phyloP scores from a whole-genome alignment of 1,140 invertebrate species.

The Scaptomyza graminum region DNA sequence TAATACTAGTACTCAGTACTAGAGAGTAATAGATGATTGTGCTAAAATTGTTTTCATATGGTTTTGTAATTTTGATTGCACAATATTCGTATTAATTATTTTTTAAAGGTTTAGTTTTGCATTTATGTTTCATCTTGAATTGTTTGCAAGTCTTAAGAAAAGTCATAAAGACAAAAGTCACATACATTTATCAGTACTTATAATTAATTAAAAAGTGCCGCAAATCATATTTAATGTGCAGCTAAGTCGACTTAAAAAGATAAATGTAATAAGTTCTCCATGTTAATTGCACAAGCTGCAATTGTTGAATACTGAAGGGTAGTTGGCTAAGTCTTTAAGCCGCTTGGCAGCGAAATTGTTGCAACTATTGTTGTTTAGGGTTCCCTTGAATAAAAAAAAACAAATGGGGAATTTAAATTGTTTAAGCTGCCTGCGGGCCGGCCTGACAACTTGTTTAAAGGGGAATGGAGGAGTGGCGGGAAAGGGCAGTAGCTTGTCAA shows the following conservation, averaged over 20 bases:
- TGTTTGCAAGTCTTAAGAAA: neutral
- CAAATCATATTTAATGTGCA: constrained; percentile 7
- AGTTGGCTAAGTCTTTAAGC: constrained; percentile 35
- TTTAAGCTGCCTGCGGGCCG: constrained; percentile 41
- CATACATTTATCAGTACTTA: constrained; percentile 11
- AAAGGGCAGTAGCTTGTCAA: constrained; percentile 31
- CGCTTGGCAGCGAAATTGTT: constrained; percentile 32
- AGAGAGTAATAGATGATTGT: no score
- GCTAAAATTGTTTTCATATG: no score
- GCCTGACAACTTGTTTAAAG: neutral
- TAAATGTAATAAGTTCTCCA: constrained; percentile 19
- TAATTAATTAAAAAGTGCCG: constrained; percentile 8
- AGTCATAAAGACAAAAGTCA: neutral
- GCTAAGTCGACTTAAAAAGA: neutral
- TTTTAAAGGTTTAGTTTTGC: no score
- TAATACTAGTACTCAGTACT: no score
- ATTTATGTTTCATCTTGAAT: neutral
- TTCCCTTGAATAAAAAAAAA: constrained; percentile 15
- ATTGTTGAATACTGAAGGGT: constrained; percentile 1
- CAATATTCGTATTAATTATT: no score
- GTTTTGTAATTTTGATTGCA: no score
- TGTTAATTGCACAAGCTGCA: constrained; percentile 20
- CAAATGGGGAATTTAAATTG: constrained; percentile 39
- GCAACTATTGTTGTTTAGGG: constrained; percentile 4
- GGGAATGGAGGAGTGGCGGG: no score